These are phyloP conservation scores for Mallotus villosus DNA, from an alignment of 2,797 vertebrate species.

Conservation along the genomic window DNA sequence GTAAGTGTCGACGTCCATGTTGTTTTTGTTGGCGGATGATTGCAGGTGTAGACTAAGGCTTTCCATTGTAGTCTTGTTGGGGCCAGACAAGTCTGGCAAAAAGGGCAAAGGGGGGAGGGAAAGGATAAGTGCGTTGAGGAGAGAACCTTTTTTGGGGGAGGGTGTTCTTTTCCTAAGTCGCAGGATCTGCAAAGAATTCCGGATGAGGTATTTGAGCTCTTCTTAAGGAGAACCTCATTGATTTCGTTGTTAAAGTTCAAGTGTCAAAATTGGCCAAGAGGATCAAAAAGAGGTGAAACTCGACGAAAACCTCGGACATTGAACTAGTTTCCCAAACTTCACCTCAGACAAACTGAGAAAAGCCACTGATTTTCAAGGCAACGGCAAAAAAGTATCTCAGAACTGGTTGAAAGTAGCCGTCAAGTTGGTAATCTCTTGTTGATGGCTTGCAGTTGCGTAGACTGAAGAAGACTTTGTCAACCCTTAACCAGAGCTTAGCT, in stretches of 20 bases:
- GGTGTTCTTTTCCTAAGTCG: conserved; percentile 55
- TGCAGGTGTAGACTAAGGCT: conserved; percentile 67
- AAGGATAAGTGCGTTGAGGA: conserved; percentile 31
- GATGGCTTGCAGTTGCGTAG: neutral
- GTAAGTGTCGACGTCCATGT: conserved; percentile 61
- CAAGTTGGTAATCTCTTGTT: conserved; percentile 12
- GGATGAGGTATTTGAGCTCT: conserved; percentile 68
- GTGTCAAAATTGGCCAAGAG: conserved; percentile 71
- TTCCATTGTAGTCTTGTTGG: conserved; percentile 70
- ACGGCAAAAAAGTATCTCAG: conserved; percentile 11
- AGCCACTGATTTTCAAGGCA: neutral
- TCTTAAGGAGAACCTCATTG: conserved; percentile 68
- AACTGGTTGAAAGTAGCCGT: conserved; percentile 29
- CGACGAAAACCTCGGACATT: conserved; percentile 75
- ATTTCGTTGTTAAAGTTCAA: conserved; percentile 43
- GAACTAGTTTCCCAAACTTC: conserved; percentile 53
- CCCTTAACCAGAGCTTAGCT: conserved; percentile 43
- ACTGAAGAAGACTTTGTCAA: conserved; percentile 20
- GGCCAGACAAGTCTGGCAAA: conserved; percentile 61
- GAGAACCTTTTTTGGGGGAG: conserved; percentile 39
- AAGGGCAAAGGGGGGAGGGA: conserved; percentile 47
- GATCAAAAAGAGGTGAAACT: conserved; percentile 76
- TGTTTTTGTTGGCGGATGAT: conserved; percentile 58
- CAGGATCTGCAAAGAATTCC: conserved; percentile 62
- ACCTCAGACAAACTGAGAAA: neutral